phyloP scores from a whole-genome alignment of 2,113 vertebrate genomes.

The Rhodinocichla rosea region DNA sequence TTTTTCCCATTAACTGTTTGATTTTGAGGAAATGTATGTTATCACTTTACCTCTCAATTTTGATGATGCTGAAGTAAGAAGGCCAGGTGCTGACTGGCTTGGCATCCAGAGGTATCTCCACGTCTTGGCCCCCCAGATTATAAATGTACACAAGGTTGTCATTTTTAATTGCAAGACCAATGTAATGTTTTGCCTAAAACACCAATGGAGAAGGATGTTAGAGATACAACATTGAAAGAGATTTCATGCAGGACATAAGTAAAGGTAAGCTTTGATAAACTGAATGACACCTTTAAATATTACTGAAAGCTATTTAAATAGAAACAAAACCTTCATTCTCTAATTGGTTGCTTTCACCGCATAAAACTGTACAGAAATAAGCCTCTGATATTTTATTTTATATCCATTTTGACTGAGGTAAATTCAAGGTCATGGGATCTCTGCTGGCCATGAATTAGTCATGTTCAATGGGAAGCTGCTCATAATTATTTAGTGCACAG shows the following conservation, averaged over 20 bases:
- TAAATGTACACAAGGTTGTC: slow-evolving; percentile 93
- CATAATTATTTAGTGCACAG: background rate
- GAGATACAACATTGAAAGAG: background rate
- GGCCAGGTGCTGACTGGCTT: slow-evolving; percentile 96
- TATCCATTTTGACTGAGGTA: background rate
- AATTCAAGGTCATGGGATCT: background rate
- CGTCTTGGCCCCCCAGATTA: slow-evolving; percentile 87
- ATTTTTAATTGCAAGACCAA: slow-evolving; percentile 94
- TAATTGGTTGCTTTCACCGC: background rate
- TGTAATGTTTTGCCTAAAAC: slow-evolving; percentile 86
- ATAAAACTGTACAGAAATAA: background rate
- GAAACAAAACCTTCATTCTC: background rate
- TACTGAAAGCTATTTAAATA: background rate
- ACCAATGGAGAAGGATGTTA: background rate
- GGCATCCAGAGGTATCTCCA: slow-evolving; percentile 92
- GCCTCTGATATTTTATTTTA: background rate
- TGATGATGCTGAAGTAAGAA: slow-evolving; percentile 91
- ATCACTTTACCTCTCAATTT: slow-evolving; percentile 88
- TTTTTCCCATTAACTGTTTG: background rate
- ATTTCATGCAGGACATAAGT: background rate
- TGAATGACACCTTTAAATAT: background rate
- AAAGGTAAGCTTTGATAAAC: background rate
- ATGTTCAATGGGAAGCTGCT: background rate
- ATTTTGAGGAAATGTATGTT: background rate
- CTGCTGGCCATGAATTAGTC: background rate